Percentiles rank a stretch among this genome's conserved stretches.
These are phyloP conservation scores for Agrochola circellaris DNA, from an alignment of 2,888 invertebrate genomes.

Conservation along the genomic window DNA sequence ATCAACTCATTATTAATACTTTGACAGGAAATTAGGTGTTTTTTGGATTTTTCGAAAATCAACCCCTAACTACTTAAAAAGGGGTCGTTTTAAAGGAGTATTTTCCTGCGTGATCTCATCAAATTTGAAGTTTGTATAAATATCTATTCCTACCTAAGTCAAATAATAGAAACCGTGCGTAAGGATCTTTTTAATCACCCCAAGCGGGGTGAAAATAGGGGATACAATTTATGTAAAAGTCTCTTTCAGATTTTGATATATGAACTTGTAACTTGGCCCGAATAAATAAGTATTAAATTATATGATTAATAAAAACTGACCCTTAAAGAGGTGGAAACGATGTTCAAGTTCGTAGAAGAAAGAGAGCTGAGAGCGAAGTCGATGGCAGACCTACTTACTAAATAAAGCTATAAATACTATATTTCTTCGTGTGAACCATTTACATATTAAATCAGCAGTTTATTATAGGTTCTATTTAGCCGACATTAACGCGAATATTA, in stretches of 20 bases:
- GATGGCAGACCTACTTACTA: not conserved
- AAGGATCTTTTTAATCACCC: not conserved
- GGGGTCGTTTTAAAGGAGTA: not conserved
- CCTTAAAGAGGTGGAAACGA: not conserved
- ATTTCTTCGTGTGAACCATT: slow-evolving; percentile 2
- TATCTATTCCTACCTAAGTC: not conserved
- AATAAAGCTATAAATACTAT: not conserved
- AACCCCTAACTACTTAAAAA: too few species aligned
- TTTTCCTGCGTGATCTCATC: not conserved
- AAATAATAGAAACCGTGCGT: not conserved
- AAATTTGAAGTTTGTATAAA: not conserved
- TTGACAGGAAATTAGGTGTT: not conserved
- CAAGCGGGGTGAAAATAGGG: too few species aligned
- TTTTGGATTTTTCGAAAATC: not conserved
- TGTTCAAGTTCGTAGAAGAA: not conserved
- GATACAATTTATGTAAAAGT: not conserved
- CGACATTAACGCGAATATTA: slow-evolving; percentile 29
- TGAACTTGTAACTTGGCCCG: not conserved
- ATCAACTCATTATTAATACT: not conserved
- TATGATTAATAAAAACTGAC: not conserved
- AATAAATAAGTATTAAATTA: too few species aligned
- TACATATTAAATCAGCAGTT: slow-evolving; percentile 12
- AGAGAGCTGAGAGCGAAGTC: not conserved
- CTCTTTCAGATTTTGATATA: not conserved
- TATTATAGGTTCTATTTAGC: not conserved